Evolutionary conservation across 1,140 invertebrate species (phyloP), one percentile per base, ranked within the genome.

Genomic region (Drosophila pruinosa): DNA sequence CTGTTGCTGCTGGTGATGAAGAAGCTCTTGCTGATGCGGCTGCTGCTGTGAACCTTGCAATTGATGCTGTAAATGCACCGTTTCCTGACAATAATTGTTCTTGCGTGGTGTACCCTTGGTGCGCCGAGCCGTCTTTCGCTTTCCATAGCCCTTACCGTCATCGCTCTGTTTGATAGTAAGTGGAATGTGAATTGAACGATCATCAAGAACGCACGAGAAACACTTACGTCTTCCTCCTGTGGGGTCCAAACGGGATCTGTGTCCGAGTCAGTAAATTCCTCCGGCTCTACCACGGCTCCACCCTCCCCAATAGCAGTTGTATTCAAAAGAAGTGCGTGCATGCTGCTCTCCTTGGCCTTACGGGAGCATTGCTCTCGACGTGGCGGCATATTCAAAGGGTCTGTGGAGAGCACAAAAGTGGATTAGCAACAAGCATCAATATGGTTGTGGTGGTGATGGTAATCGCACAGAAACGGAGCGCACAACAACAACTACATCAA

Each of bases 221-320:
- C 50, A 90, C 80, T 91, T 90, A 91, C 90, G 74, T 91, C 92
- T 69, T 94, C 94, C 21, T 92, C 92, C 48, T 93, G 93, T 4
- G 95, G 95, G 14, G 94, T 95, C 95, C 95, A 96, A 4, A 94
- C 94, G 6, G 95, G 95, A 93, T 95, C 95, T 7, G 93, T 94
- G 90, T 95, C 94, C 4, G 94, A 95, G 90, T 95, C 94, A 31
- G 92, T 90, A 75, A 93, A 93, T 77, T 93, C 92, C 38, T 90
- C 86, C 6, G 92, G 92, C 59, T 93, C 92, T 38, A 91, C 92
- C 24, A 83, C 62, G 24, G 73, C 54, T 48, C 83, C 83, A 50
- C 83, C 81, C 47, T 79, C 77, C 57, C 69, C 72, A 47, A 41
- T 69, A 34, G 47, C 38, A 50, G 68, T 76, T 24, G 81, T 78